phyloP scores from a whole-genome alignment of 2,797 vertebrate genomes.

The Morus bassanus region DNA sequence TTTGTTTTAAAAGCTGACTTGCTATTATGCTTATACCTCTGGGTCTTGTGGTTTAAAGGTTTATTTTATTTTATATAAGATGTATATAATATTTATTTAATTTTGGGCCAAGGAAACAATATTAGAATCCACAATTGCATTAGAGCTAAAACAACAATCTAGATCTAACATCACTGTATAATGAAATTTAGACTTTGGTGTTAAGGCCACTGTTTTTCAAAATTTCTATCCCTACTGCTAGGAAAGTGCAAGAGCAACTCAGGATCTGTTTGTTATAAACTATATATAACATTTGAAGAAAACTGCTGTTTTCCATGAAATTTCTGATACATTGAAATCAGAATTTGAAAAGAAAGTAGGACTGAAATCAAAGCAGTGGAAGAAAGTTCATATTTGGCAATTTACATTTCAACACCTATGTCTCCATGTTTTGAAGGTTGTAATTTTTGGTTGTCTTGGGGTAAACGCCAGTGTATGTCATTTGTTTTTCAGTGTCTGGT shows the following conservation, averaged over 20 bases:
- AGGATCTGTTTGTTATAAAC: not conserved
- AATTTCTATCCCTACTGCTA: not conserved
- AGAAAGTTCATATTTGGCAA: not conserved
- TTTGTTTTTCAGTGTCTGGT: not conserved
- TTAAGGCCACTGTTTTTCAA: not conserved
- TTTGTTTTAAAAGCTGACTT: not conserved
- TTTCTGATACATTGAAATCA: not conserved
- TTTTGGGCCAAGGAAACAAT: not conserved
- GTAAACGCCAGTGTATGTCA: not conserved
- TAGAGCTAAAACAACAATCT: not conserved
- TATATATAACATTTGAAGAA: not conserved
- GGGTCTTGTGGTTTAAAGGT: not conserved
- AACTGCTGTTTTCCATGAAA: not conserved
- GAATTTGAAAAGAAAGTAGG: not conserved
- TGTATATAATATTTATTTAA: not conserved
- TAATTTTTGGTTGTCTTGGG: not conserved
- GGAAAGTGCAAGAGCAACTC: not conserved
- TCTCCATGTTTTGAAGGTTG: not conserved
- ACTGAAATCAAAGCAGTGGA: not conserved
- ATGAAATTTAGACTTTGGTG: not conserved
- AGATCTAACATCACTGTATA: not conserved
- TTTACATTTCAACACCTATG: not conserved
- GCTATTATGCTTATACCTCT: not conserved
- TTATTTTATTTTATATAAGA: not conserved
- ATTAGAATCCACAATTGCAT: not conserved